Base-by-base conservation (phyloP, 2,113 vertebrate species). In the Saguinus midas region DNA sequence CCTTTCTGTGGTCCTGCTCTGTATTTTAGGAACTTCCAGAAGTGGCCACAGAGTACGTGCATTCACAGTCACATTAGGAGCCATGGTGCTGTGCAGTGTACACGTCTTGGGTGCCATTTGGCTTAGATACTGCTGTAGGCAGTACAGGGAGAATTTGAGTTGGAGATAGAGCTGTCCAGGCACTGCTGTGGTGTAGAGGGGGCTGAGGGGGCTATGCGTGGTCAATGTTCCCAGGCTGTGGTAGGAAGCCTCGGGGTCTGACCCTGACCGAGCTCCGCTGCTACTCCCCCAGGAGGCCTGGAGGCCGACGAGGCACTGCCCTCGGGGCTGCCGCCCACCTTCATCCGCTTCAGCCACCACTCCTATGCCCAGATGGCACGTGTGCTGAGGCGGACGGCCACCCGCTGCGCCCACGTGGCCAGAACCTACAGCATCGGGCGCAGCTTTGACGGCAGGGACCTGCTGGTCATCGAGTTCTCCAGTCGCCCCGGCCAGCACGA, bases 381-480 rank as follows among this genome's bases (percentile, higher is more conserved):
- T 45, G 96, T 98, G 0, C 95, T 99, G 97, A 99, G 99, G 98
- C 99, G 99, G 95, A 99, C 99, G 0, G 99, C 99, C 0, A 98
- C 99, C 80, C 99, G 99, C 94, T 99, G 99, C 78, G 97, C 99
- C 86, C 98, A 99, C 27, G 99, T 99, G 85, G 98, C 99, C 86
- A 98, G 97, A 13, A 99, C 99, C 8, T 99, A 99, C 98, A 99
- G 99, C 98, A 99, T 99, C 2, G 99, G 99, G 12, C 99, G 99
- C 81, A 99, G 99, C 97, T 99, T 99, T 1, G 99, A 99, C 40
- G 99, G 99, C 84, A 99, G 98, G 96, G 99, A 99, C 43, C 98
- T 99, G 87, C 98, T 99, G 91, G 99, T 99, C 90, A 99, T 99
- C 14, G 99, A 99, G 98, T 99, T 99, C 98, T 99, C 99, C 6